Base-by-base conservation (phyloP, 2,888 invertebrate species). In the Campoletis raptor region DNA sequence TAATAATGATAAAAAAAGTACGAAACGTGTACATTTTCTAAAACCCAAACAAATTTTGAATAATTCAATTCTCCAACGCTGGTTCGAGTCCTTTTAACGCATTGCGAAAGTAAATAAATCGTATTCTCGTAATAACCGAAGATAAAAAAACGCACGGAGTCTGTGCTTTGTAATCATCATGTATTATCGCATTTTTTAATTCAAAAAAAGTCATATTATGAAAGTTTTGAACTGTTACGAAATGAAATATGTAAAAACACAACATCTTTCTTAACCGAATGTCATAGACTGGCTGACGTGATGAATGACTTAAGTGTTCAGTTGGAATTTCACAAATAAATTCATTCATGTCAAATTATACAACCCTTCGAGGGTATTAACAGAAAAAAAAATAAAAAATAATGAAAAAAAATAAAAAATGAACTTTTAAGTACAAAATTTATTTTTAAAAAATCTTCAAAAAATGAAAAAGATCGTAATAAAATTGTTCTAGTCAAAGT, bases 121-220 rank as follows among this genome's bases (percentile, higher is more conserved):
- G 6, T 15, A 30, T 30, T 61, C 61, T 30, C 30, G 61, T 61
- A 61, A 61, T 30, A 61, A 15, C 30, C 12, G 30, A 30, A 15
- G 30, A 61, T 61, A 61, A 61, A 61, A 61, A 30, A 61, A 61
- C 15, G 1, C 61, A 6, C 12, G 30, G 24, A 61, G 30, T 61
- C 61, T 7, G 30, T 61, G 61, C 15, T 61, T 30, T 61, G 24
- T 30, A 61, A 15, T 61, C 30, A 30, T 15, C 61, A 24, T 30
- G 61, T 61, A 61, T 30, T 61, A 61, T 61, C 61, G 24, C 24
- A 61, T 15, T 61, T 61, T 61, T 57, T 10, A 61, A 61, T 61
- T 21, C 30, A 30, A 12, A 57, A 30, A 61, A 61, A 57, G 12
- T 24, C 6, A 30, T 12, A 30, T 30, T 30, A 30, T 61, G 61